phyloP scores from a whole-genome alignment of 2,113 vertebrate genomes.

The Pongo pygmaeus region DNA sequence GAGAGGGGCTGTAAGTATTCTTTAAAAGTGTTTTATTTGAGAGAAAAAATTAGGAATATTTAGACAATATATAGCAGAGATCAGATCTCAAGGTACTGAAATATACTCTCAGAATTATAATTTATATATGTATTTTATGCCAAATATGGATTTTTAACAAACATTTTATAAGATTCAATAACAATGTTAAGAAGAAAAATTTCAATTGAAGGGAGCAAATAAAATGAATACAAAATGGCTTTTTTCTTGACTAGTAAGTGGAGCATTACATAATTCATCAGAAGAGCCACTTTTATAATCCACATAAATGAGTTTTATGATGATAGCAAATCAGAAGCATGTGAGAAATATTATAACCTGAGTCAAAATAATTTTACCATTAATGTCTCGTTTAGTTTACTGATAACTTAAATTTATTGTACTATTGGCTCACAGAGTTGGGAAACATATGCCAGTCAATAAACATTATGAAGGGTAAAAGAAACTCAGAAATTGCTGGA shows the following conservation, averaged over 20 bases:
- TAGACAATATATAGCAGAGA: background rate
- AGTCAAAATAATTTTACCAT: slow-evolving; percentile 70
- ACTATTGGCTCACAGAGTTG: background rate
- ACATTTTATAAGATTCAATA: slow-evolving; percentile 19
- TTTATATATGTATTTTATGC: background rate
- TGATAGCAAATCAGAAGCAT: slow-evolving; percentile 60
- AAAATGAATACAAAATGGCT: slow-evolving; percentile 58
- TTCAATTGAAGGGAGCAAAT: background rate
- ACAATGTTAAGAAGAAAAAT: slow-evolving; percentile 46
- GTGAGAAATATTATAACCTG: slow-evolving; percentile 63
- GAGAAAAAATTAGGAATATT: background rate
- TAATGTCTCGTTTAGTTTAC: slow-evolving; percentile 60
- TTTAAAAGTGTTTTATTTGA: background rate
- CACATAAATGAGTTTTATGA: slow-evolving; percentile 74
- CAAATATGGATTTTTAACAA: slow-evolving; percentile 19
- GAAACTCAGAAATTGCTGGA: background rate
- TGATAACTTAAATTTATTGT: slow-evolving; percentile 61
- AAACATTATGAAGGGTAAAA: slow-evolving; percentile 29
- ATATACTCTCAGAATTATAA: background rate
- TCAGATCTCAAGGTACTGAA: background rate
- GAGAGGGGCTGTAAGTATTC: background rate
- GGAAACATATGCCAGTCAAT: slow-evolving; percentile 45
- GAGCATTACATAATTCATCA: slow-evolving; percentile 62
- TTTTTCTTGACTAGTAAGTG: slow-evolving; percentile 50
- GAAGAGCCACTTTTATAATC: slow-evolving; percentile 63